phyloP scores from a whole-genome alignment of 2,113 vertebrate species.

The Nestor notabilis region DNA sequence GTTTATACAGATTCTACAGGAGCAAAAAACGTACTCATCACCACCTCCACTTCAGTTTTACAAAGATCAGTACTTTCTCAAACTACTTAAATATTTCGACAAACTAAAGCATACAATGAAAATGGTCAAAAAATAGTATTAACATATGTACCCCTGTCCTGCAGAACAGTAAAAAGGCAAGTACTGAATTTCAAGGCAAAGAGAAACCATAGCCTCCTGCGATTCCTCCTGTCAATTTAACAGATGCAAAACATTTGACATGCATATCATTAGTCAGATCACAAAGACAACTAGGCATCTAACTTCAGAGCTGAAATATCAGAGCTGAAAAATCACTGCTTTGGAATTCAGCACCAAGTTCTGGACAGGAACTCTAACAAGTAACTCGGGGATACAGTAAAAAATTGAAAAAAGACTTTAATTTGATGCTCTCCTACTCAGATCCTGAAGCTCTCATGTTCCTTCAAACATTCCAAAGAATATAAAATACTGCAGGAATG shows the following conservation, averaged over 20 bases:
- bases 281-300: not conserved
- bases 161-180: not conserved
- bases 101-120: not conserved
- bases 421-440: not conserved
- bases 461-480: not conserved
- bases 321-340: not conserved
- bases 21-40: not conserved
- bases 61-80: not conserved
- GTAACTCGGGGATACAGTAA: not conserved
- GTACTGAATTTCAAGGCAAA: not conserved
- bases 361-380: not conserved
- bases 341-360: not conserved
- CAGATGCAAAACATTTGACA: not conserved
- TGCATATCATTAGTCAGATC: not conserved
- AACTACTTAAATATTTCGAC: not conserved
- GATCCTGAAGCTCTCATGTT: not conserved
- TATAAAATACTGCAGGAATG: not conserved
- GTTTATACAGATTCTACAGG: not conserved
- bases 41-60: not conserved
- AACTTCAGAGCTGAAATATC: not conserved
- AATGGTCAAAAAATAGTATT: not conserved
- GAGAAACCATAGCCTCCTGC: not conserved
- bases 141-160: not conserved
- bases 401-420: not conserved
- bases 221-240: not conserved